Evolutionary conservation across 2,888 invertebrate species (phyloP).

Genomic region (Lycocerus yunnanus): DNA sequence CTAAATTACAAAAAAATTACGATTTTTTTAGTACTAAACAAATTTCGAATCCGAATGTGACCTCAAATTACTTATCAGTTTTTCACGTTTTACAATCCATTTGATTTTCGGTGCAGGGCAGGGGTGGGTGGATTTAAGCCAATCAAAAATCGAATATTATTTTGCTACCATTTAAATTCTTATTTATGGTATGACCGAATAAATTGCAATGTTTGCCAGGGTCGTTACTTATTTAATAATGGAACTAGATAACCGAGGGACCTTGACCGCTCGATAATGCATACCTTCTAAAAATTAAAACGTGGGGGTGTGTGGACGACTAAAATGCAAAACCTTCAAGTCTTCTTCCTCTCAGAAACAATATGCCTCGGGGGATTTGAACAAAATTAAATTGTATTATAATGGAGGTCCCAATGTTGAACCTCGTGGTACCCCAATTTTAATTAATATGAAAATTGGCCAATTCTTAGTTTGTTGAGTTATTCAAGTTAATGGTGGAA

Average conservation of each 20-base stretch:
- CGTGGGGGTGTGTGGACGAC: background rate
- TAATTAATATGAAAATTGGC: background rate
- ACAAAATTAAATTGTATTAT: background rate
- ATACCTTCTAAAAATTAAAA: background rate
- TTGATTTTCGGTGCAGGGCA: too few relatives aligned
- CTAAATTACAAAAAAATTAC: background rate
- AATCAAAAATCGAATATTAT: too few relatives aligned
- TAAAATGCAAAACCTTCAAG: background rate
- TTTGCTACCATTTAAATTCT: too few relatives aligned
- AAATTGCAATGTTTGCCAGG: background rate
- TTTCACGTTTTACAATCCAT: background rate
- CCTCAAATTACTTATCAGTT: background rate
- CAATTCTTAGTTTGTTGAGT: background rate
- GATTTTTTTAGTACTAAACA: background rate
- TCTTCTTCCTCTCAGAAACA: background rate
- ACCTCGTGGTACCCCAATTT: background rate
- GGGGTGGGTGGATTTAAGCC: background rate
- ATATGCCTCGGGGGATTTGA: background rate
- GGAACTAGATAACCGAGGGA: background rate
- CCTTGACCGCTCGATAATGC: background rate
- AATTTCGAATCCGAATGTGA: background rate
- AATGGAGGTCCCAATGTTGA: background rate
- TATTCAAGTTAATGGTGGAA: background rate
- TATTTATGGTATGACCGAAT: too few relatives aligned
- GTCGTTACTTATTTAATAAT: background rate